Evolutionary conservation across 2,888 invertebrate genomes (phyloP).

Genomic region (Stegana nigrithorax): DNA sequence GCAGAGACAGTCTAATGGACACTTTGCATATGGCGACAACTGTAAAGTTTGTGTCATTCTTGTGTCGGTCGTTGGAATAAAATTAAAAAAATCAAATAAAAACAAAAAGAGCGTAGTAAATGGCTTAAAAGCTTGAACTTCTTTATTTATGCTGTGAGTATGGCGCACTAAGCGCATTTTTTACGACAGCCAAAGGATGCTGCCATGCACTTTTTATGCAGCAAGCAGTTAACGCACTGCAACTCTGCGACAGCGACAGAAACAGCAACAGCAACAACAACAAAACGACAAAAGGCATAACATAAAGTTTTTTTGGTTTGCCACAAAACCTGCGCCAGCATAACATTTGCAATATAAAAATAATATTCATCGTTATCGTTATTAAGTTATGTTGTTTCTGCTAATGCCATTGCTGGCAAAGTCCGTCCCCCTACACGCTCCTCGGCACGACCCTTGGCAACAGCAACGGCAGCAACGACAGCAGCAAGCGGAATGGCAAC

Average conservation of each 20-base stretch:
- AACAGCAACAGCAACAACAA: neutral
- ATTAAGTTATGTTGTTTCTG: constrained; percentile 60
- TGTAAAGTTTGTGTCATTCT: neutral
- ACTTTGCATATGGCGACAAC: constrained; percentile 4
- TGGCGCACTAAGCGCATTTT: constrained; percentile 19
- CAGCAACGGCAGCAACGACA: too few species aligned
- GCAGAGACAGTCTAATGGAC: neutral
- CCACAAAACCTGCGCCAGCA: neutral
- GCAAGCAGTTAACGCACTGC: too few species aligned
- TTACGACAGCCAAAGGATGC: constrained; percentile 16
- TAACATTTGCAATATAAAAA: constrained; percentile 41
- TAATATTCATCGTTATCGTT: constrained; percentile 63
- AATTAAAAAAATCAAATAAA: too few species aligned
- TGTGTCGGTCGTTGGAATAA: too few species aligned
- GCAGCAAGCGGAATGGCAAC: too few species aligned
- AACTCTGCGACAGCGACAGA: neutral
- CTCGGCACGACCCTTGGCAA: neutral
- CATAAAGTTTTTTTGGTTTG: neutral
- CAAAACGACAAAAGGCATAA: neutral
- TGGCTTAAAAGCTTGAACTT: neutral
- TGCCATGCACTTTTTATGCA: constrained; percentile 1
- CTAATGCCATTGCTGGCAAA: constrained; percentile 41
- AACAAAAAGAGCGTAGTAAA: neutral
- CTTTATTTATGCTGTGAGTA: constrained; percentile 11
- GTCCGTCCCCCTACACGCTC: neutral